Conservation (phyloP, 1,140 invertebrate species). For the Listronotus oregonensis region DNA sequence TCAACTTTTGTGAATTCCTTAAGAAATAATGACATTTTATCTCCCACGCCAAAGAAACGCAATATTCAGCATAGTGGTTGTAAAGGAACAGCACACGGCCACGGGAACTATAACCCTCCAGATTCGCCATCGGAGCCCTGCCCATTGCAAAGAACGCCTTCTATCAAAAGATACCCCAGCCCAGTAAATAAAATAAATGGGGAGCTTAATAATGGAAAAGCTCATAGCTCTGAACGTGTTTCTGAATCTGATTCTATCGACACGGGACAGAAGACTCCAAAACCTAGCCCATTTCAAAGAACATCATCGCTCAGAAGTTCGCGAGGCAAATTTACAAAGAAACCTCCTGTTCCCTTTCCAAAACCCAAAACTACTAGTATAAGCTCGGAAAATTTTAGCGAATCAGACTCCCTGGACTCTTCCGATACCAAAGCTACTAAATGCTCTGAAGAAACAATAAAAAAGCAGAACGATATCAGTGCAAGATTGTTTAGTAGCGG, state of each 20-base stretch:
- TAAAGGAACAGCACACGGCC: conserved; percentile 70
- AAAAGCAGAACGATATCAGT: conserved; percentile 52
- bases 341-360: conserved; percentile 14
- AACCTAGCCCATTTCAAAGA: conserved; percentile 36
- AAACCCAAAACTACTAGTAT: conserved; percentile 53
- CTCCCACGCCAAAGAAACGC: conserved; percentile 61
- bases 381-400: conserved; percentile 63
- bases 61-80: conserved; percentile 69
- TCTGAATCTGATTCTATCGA: conserved; percentile 17
- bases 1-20: conserved; percentile 70
- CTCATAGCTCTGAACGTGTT: conserved; percentile 6
- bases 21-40: conserved; percentile 55
- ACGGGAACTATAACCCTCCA: conserved; percentile 36
- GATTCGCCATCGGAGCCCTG: conserved; percentile 19
- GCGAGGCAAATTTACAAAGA: conserved; percentile 16
- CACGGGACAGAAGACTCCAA: conserved; percentile 4
- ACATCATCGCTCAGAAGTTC: conserved; percentile 33
- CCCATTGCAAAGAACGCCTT: conserved; percentile 37
- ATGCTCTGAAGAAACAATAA: conserved; percentile 31
- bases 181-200: conserved; percentile 9
- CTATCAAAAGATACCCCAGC: conserved; percentile 27
- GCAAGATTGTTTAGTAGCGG: conserved; percentile 61
- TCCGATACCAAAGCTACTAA: conserved; percentile 39
- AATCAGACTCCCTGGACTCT: conserved; percentile 58
- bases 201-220: neutral